Evolutionary conservation across 2,113 vertebrate genomes (phyloP).

Genomic region (Choloepus hoffmanni): DNA sequence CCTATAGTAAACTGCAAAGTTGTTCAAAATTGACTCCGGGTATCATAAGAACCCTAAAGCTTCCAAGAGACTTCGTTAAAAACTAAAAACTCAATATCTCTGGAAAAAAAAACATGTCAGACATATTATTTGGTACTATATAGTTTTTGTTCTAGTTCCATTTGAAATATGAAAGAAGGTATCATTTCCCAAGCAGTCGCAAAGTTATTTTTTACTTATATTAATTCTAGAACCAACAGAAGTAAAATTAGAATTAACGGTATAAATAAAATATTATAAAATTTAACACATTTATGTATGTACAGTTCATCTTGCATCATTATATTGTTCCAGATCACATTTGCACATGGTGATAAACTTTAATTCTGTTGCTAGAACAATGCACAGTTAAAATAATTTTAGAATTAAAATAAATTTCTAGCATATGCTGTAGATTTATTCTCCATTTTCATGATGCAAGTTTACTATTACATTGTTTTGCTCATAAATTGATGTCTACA

Average conservation of each 20-base stretch:
- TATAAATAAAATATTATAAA: slow-evolving; percentile 38
- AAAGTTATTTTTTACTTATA: slow-evolving; percentile 6
- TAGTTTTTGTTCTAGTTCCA: slow-evolving; percentile 83
- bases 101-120: slow-evolving; percentile 86
- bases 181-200: neutral
- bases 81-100: slow-evolving; percentile 86
- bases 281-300: neutral
- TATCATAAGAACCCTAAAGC: slow-evolving; percentile 89
- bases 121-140: slow-evolving; percentile 82
- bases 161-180: slow-evolving; percentile 80
- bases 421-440: neutral
- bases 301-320: neutral
- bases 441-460: slow-evolving; percentile 5
- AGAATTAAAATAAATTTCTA: slow-evolving; percentile 1
- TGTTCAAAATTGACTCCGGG: slow-evolving; percentile 87
- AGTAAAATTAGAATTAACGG: neutral
- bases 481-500: neutral
- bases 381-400: neutral
- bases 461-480: neutral
- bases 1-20: slow-evolving; percentile 85
- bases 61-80: slow-evolving; percentile 86
- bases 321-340: neutral
- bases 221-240: slow-evolving; percentile 28
- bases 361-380: neutral
- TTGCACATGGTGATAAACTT: neutral